phyloP scores from a whole-genome alignment of 1,140 invertebrate species.

The Capitella teleta region DNA sequence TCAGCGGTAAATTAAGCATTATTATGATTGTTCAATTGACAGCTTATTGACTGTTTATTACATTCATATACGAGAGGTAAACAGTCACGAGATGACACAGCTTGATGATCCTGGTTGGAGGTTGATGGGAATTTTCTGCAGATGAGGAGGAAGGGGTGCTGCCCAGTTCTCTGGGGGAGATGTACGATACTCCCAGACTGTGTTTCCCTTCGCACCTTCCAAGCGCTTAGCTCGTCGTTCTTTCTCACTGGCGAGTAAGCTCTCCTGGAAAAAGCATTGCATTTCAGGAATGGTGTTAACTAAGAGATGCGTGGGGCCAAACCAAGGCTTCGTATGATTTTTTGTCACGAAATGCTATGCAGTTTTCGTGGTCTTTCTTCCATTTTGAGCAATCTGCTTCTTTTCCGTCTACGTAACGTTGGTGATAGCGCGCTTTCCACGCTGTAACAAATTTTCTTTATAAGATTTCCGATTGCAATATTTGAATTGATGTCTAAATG shows the following conservation, averaged over 20 bases:
- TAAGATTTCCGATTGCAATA: not conserved
- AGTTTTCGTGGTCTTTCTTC: conserved; percentile 65
- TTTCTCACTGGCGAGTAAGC: conserved; percentile 61
- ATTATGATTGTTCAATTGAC: too few species aligned
- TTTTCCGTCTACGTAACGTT: conserved; percentile 70
- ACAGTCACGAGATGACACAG: too few species aligned
- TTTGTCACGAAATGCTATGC: conserved; percentile 53
- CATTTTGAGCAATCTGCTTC: conserved; percentile 61
- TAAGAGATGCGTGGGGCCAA: conserved; percentile 55
- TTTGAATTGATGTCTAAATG: not conserved
- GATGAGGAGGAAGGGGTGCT: conserved; percentile 60
- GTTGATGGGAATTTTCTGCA: too few species aligned
- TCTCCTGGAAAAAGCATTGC: conserved; percentile 43
- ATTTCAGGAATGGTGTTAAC: conserved; percentile 19
- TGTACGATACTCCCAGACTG: conserved; percentile 64
- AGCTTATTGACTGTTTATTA: too few species aligned
- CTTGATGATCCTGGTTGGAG: too few species aligned
- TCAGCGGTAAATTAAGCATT: too few species aligned
- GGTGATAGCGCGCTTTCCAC: conserved; percentile 64
- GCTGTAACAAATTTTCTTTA: conserved; percentile 12
- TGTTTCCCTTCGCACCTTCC: conserved; percentile 55
- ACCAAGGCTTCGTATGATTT: too few species aligned
- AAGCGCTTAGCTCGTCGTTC: conserved; percentile 51
- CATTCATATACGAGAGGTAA: too few species aligned
- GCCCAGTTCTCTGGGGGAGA: conserved; percentile 67